Conservation (phyloP, 2,797 vertebrate species). For the Perodicticus potto region DNA sequence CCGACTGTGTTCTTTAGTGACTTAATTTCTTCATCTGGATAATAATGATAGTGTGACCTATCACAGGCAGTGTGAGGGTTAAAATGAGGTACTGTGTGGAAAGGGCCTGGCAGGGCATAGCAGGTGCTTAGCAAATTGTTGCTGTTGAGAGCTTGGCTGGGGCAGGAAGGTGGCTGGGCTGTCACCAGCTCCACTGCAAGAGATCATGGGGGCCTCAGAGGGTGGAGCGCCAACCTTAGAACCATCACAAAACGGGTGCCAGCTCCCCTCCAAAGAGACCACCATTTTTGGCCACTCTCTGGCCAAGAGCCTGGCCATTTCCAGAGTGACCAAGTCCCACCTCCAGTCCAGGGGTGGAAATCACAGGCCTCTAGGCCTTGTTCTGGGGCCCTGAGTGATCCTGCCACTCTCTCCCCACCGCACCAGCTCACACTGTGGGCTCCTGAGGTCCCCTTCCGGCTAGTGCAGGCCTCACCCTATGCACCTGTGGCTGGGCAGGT, state of each 20-base stretch:
- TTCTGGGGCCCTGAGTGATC: not conserved
- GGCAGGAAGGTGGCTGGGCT: not conserved
- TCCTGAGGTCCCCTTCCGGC: not conserved
- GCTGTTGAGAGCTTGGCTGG: not conserved
- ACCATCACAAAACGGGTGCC: not conserved
- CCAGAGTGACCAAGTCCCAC: not conserved
- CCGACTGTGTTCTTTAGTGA: not conserved
- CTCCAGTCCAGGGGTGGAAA: not conserved
- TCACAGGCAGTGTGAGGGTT: constrained; percentile 46
- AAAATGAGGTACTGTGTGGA: not conserved
- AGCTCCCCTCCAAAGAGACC: not conserved
- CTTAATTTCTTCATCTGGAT: constrained; percentile 45
- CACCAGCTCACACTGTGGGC: no score
- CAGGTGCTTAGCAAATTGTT: not conserved
- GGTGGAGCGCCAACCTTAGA: not conserved
- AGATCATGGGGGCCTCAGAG: not conserved
- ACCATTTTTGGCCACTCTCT: not conserved
- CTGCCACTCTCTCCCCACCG: accelerated
- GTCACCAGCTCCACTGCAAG: not conserved
- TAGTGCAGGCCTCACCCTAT: accelerated
- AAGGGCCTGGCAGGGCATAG: not conserved
- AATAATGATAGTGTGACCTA: constrained; percentile 57
- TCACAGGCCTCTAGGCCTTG: not conserved
- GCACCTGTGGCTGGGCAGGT: not conserved
- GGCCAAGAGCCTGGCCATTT: not conserved